Conservation (phyloP, 2,888 invertebrate species). For the Apeira syringaria region DNA sequence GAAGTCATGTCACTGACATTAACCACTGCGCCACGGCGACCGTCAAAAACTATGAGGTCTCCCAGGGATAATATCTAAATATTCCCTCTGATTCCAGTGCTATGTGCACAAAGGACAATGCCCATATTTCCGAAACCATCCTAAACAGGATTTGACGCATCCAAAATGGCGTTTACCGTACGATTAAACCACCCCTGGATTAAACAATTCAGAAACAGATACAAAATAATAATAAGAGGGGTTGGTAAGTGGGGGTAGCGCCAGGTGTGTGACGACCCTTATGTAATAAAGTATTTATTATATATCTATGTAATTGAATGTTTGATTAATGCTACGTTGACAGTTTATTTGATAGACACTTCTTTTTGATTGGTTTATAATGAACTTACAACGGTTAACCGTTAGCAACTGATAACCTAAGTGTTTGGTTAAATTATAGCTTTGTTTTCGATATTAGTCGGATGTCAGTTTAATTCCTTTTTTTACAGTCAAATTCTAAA, state of each 20-base stretch:
- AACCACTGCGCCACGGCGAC: too few relatives aligned
- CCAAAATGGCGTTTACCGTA: constrained; percentile 78
- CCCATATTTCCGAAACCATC: constrained; percentile 18
- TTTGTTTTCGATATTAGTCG: too few relatives aligned
- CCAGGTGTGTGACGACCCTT: constrained; percentile 76
- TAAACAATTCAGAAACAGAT: constrained; percentile 80
- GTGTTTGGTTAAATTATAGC: too few relatives aligned
- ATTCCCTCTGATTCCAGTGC: neutral
- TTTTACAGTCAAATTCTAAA: too few relatives aligned
- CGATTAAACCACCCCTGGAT: constrained; percentile 79
- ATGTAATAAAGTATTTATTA: constrained; percentile 48
- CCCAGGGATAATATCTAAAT: neutral
- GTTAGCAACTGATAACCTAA: too few relatives aligned
- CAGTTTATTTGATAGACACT: constrained; percentile 35
- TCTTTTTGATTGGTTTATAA: constrained; percentile 11
- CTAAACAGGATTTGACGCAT: constrained; percentile 63
- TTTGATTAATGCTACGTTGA: constrained; percentile 61
- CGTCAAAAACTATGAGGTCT: too few relatives aligned
- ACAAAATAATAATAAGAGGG: constrained; percentile 80
- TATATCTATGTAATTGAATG: constrained; percentile 31
- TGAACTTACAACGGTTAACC: constrained; percentile 2
- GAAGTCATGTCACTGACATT: too few relatives aligned
- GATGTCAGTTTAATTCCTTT: too few relatives aligned
- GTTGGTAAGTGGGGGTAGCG: constrained; percentile 62
- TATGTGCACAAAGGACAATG: constrained; percentile 9